A percentile compares a stretch with the other conserved stretches of the same genome.
Evolutionary conservation across 2,888 invertebrate genomes (phyloP).

Genomic region (Latrodectus hesperus): DNA sequence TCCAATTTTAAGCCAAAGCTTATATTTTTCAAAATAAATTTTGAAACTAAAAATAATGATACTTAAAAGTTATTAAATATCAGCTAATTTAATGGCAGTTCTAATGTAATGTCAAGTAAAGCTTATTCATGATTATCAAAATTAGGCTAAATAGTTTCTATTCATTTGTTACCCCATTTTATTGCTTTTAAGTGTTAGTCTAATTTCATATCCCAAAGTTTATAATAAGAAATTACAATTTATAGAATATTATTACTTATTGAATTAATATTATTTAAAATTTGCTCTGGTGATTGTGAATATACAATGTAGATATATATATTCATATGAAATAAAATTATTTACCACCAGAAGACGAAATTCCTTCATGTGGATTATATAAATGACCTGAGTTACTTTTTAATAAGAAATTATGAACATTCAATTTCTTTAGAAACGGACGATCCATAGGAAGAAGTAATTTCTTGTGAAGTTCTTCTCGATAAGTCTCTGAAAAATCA

Average conservation of each 20-base stretch:
- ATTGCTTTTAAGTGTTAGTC: too few species aligned
- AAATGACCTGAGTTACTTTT: conserved; percentile 30
- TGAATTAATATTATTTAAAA: too few species aligned
- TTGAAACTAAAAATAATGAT: too few species aligned
- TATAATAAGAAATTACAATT: background rate
- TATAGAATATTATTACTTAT: background rate
- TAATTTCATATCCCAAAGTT: background rate
- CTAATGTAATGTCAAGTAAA: too few species aligned
- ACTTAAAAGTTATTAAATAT: too few species aligned
- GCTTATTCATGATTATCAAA: too few species aligned
- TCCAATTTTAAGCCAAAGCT: too few species aligned
- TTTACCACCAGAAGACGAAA: conserved; percentile 57
- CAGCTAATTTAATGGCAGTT: too few species aligned
- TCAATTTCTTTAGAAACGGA: conserved; percentile 49
- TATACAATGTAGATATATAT: too few species aligned
- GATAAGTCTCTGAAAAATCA: conserved; percentile 25
- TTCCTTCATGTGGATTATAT: conserved; percentile 59
- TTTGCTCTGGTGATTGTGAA: too few species aligned
- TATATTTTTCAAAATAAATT: too few species aligned
- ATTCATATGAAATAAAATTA: background rate
- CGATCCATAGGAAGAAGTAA: conserved; percentile 48
- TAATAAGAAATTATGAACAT: conserved; percentile 38
- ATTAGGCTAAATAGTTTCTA: background rate
- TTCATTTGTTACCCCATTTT: too few species aligned
- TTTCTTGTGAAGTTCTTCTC: conserved; percentile 42